Evolutionary conservation across 1,140 invertebrate species (phyloP).

Genomic region (Chymomyza costata): DNA sequence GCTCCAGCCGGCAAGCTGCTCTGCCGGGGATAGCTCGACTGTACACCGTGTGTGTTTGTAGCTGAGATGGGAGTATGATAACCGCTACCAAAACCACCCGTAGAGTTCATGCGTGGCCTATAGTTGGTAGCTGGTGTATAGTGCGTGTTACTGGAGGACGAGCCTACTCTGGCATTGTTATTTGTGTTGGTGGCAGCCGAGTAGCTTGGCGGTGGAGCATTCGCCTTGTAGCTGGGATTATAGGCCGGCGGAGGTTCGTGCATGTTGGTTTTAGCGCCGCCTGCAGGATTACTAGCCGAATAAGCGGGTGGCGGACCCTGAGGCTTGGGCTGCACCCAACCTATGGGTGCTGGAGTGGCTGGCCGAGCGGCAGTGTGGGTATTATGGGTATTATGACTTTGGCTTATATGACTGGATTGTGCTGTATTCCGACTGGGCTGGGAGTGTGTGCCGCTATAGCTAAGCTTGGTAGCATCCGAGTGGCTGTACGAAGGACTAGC

Average conservation of each 20-base stretch:
- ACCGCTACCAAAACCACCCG: conserved; percentile 42
- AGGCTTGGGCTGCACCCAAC: conserved; percentile 59
- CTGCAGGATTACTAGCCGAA: conserved; percentile 45
- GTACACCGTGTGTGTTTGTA: conserved; percentile 52
- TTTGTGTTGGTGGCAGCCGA: conserved; percentile 40
- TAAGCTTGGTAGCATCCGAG: conserved; percentile 44
- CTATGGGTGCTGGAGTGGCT: conserved; percentile 35
- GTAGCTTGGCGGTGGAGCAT: conserved; percentile 41
- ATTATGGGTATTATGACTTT: conserved; percentile 15
- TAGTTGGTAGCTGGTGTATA: conserved; percentile 41
- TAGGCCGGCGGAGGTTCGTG: conserved; percentile 63
- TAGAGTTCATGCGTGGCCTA: conserved; percentile 48
- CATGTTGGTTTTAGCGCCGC: conserved; percentile 61
- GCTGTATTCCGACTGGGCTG: conserved; percentile 14
- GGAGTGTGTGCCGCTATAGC: conserved; percentile 34
- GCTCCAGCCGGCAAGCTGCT: conserved; percentile 21
- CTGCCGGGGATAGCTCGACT: conserved; percentile 61
- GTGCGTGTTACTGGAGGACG: conserved; percentile 8
- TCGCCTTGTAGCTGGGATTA: conserved; percentile 50
- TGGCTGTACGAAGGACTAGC: conserved; percentile 10
- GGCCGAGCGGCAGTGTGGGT: conserved; percentile 14
- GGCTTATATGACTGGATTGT: conserved; percentile 7
- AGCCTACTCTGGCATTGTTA: conserved; percentile 12
- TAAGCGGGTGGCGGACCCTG: conserved; percentile 65
- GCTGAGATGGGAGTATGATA: conserved; percentile 51